Percentiles rank a stretch among this genome's conserved stretches.
These are phyloP conservation scores for Melinaea marsaeus DNA, from an alignment of 2,888 invertebrate genomes.

Conservation along the genomic window DNA sequence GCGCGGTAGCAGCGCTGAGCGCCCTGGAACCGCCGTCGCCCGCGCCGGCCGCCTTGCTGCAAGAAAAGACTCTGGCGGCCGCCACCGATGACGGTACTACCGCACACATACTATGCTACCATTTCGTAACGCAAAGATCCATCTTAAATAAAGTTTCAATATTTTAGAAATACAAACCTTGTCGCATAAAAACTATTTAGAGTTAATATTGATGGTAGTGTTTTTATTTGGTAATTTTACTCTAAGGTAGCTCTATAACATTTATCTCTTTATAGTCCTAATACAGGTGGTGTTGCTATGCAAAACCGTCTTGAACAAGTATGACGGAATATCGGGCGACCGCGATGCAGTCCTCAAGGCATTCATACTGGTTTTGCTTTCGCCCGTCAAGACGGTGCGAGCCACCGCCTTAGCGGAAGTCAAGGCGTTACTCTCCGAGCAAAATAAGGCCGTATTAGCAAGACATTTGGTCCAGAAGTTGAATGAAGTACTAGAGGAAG, in stretches of 20 bases:
- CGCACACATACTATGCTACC: background rate
- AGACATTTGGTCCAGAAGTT: conserved; percentile 82
- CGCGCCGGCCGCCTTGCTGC: conserved; percentile 77
- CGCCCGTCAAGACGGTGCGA: conserved; percentile 80
- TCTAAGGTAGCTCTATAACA: conserved; percentile 49
- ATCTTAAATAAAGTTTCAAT: too few relatives aligned
- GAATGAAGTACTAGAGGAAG: conserved; percentile 80
- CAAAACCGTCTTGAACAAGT: conserved; percentile 83
- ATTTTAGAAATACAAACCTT: too few relatives aligned
- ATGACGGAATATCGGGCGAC: conserved; percentile 73
- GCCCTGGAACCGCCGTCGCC: conserved; percentile 44
- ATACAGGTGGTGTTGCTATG: conserved; percentile 85
- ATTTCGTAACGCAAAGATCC: background rate
- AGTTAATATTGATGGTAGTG: background rate
- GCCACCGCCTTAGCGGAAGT: conserved; percentile 79
- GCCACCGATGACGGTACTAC: conserved; percentile 82
- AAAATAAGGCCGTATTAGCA: conserved; percentile 80
- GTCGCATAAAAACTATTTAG: too few relatives aligned
- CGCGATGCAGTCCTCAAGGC: conserved; percentile 83
- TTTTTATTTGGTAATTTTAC: conserved; percentile 22
- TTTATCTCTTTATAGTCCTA: conserved; percentile 74
- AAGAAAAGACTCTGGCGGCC: conserved; percentile 86
- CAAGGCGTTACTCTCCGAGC: conserved; percentile 78
- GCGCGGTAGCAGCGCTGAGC: conserved; percentile 56
- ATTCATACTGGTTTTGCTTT: conserved; percentile 82